Conservation (phyloP, 30 jellyfish, hydroid and myxozoan genomes). For the Phacellophora camtschatica region DNA sequence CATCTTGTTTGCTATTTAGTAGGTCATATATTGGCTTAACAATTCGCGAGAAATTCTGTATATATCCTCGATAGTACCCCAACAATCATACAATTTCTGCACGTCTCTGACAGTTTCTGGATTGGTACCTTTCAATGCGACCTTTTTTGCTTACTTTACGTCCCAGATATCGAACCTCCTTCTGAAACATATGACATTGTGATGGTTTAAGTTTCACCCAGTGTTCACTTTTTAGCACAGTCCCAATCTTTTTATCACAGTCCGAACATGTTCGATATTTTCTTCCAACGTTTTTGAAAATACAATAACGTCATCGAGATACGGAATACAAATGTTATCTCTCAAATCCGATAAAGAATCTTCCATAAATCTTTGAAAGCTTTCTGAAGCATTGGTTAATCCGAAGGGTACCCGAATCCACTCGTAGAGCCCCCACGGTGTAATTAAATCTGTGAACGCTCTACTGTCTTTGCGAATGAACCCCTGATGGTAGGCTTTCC, state of each 20-base stretch:
- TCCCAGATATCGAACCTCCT: conserved; percentile 31
- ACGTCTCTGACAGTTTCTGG: conserved; percentile 39
- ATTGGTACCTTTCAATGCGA: neutral
- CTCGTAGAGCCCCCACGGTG: conserved; percentile 72
- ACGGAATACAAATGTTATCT: conserved; percentile 40
- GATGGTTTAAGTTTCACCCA: conserved; percentile 10
- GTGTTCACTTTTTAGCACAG: neutral
- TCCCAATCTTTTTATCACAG: conserved; percentile 30
- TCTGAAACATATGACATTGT: conserved; percentile 24
- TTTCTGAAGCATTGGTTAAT: conserved; percentile 64
- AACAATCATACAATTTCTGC: conserved; percentile 23
- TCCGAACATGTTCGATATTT: conserved; percentile 29
- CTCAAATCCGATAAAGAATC: conserved; percentile 20
- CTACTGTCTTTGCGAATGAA: conserved; percentile 27
- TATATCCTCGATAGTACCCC: conserved; percentile 31
- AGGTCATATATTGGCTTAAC: conserved; percentile 56
- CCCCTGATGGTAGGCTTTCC: conserved; percentile 64
- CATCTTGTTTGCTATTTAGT: neutral
- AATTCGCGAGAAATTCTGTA: conserved; percentile 23
- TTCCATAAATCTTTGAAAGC: conserved; percentile 66
- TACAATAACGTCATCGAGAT: conserved; percentile 52
- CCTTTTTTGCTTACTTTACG: conserved; percentile 16
- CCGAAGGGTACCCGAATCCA: conserved; percentile 75
- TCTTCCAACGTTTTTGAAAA: conserved; percentile 1
- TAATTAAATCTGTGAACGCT: conserved; percentile 36